Evolutionary conservation across 2,113 vertebrate species (phyloP), one percentile per base, ranked within the genome.

Genomic region (Pteropus alecto): DNA sequence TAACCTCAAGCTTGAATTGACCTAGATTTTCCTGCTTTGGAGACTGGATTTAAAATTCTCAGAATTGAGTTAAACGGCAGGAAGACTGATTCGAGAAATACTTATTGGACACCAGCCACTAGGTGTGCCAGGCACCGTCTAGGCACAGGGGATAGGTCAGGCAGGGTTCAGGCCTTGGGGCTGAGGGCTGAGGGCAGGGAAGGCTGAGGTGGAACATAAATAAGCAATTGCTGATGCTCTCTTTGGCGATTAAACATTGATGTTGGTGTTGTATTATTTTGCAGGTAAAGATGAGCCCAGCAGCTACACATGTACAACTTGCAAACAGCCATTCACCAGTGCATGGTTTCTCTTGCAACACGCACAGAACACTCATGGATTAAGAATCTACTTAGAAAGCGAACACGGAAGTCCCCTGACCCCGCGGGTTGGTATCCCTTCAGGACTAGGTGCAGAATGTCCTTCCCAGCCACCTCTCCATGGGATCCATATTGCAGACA

Each of bases 341-440:
- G 99, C 99, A 98, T 99, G 99, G 99, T 99, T 99, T 98, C 98
- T 99, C 98, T 99, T 99, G 98, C 99, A 99, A 99, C 99, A 99
- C 84, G 99, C 99, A 98, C 99, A 99, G 99, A 99, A 99, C 99
- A 99, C 99, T 96, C 99, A 99, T 48, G 99, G 99, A 98, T 99
- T 99, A 99, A 99, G 99, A 97, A 99, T 99, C 99, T 99, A 99
- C 99, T 99, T 99, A 99, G 99, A 99, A 99, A 99, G 99, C 94
- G 99, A 99, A 98, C 99, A 99, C 41, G 99, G 99, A 98, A 99
- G 99, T 98, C 99, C 99, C 96, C 99, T 99, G 98, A 99, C 99
- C 90, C 99, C 99, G 94, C 99, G 99, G 98, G 99, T 99, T 99
- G 99, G 99, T 98, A 99, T 99, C 97, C 99, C 99, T 96, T 99